A percentile compares a stretch with the other conserved stretches of the same genome.
phyloP scores from a whole-genome alignment of 2,113 vertebrate genomes.

The Thalassarche chlororhynchos region DNA sequence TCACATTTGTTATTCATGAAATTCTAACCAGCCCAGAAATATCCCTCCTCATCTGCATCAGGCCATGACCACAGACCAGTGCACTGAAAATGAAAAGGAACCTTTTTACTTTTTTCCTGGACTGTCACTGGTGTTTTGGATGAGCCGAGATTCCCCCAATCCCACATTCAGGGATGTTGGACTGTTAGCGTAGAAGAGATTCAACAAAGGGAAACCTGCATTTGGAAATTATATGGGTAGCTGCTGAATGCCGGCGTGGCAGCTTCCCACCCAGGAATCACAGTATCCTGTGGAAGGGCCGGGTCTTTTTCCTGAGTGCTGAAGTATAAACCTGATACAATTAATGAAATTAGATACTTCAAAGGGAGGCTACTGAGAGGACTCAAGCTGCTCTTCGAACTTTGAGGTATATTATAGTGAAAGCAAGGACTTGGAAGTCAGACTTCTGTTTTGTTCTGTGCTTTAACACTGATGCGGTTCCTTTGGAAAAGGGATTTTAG shows the following conservation, averaged over 20 bases:
- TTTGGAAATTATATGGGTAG: neutral
- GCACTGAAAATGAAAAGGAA: neutral
- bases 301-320: neutral
- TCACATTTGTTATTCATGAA: neutral
- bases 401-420: neutral
- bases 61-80: neutral
- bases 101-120: neutral
- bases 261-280: neutral
- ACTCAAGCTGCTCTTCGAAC: neutral
- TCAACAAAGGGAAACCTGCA: neutral
- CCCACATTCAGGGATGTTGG: neutral
- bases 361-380: neutral
- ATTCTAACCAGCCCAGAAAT: neutral
- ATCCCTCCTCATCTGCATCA: neutral
- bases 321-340: neutral
- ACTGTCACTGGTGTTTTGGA: neutral
- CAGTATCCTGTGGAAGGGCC: neutral
- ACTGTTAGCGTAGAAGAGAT: neutral
- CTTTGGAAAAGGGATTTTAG: neutral
- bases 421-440: neutral
- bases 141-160: neutral
- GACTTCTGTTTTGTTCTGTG: neutral
- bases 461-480: neutral
- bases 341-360: neutral
- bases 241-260: neutral